phyloP scores from a whole-genome alignment of 2,113 vertebrate genomes.

The Alectura lathami region DNA sequence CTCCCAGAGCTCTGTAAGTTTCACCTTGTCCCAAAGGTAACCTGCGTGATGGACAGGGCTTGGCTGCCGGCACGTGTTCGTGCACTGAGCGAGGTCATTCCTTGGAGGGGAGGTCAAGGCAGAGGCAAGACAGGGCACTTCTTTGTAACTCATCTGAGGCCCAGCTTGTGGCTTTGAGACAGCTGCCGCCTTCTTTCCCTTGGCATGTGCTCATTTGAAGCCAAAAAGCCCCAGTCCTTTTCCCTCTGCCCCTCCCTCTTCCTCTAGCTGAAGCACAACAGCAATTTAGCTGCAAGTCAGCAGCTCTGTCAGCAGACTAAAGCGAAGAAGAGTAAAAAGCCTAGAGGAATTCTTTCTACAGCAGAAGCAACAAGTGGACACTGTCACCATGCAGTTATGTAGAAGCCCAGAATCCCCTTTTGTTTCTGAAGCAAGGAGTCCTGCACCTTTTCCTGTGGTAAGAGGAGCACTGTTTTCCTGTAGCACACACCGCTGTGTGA shows the following conservation, averaged over 20 bases:
- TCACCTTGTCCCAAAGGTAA: constrained; percentile 43
- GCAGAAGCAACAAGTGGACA: neutral
- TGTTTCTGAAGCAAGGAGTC: neutral
- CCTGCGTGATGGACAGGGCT: neutral
- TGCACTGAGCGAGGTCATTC: constrained; percentile 16
- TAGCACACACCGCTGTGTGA: neutral
- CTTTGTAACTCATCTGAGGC: neutral
- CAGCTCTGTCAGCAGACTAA: neutral
- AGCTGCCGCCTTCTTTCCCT: neutral
- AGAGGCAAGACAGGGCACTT: neutral
- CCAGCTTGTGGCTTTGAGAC: neutral
- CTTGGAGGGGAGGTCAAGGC: constrained; percentile 35
- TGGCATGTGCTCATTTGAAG: neutral
- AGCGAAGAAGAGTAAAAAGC: neutral
- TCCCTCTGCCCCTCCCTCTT: neutral
- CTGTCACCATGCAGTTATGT: rapidly evolving
- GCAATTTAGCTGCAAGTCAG: neutral
- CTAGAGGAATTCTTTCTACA: neutral
- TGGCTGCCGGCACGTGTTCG: neutral
- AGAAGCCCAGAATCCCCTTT: neutral
- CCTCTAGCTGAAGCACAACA: neutral
- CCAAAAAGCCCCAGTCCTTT: neutral
- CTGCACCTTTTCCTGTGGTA: neutral
- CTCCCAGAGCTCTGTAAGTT: constrained; percentile 24
- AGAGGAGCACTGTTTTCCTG: neutral